Percentiles rank a stretch among this genome's conserved stretches.
phyloP scores from a whole-genome alignment of 2,113 vertebrate species.

The Casuarius casuarius region DNA sequence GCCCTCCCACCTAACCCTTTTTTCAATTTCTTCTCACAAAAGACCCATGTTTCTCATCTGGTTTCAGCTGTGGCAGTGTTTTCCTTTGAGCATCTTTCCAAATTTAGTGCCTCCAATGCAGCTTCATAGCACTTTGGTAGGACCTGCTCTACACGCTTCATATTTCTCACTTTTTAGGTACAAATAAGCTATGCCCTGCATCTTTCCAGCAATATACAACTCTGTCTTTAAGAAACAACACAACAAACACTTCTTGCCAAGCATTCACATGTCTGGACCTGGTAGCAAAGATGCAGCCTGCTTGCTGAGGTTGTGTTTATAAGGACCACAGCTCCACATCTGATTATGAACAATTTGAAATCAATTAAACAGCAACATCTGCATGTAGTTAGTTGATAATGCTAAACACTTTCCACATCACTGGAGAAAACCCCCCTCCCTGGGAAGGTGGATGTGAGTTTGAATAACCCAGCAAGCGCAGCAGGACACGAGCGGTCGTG shows the following conservation, averaged over 20 bases:
- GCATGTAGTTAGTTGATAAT: neutral
- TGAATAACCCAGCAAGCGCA: neutral
- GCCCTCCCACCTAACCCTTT: too few species aligned
- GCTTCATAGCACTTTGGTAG: neutral
- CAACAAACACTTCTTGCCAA: neutral
- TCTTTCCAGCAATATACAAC: neutral
- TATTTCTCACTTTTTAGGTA: neutral
- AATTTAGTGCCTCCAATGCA: neutral
- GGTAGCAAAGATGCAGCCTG: neutral
- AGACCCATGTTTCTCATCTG: neutral
- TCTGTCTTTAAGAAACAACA: neutral
- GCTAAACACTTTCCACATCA: neutral
- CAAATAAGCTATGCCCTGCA: neutral
- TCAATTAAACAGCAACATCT: neutral
- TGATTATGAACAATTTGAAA: neutral
- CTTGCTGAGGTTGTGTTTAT: neutral
- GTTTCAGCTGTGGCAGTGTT: accelerated
- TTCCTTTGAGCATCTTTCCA: neutral
- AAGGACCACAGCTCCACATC: neutral
- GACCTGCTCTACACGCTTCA: accelerated
- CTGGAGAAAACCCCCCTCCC: neutral
- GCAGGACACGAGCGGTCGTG: neutral
- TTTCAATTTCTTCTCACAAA: neutral
- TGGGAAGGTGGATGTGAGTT: neutral
- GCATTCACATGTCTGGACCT: neutral